phyloP scores from a whole-genome alignment of 1,140 invertebrate genomes.

The Alviniconcha marisindica region DNA sequence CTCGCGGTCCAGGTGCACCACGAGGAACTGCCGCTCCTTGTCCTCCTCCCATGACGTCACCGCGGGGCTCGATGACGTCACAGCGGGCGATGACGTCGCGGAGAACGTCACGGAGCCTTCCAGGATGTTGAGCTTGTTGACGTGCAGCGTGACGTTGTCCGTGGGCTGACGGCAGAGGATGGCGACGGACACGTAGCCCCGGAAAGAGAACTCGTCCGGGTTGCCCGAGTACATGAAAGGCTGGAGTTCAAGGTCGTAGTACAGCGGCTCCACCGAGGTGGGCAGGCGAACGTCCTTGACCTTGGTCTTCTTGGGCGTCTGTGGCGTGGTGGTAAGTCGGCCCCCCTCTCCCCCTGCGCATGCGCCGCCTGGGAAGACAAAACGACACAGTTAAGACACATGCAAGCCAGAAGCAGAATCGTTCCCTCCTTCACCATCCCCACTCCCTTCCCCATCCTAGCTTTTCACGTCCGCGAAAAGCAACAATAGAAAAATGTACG shows the following conservation, averaged over 20 bases:
- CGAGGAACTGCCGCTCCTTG: conserved; percentile 82
- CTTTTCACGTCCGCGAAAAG: too few species aligned
- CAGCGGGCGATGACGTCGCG: conserved; percentile 55
- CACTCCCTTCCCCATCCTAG: too few species aligned
- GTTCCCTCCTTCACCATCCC: too few species aligned
- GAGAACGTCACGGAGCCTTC: conserved; percentile 43
- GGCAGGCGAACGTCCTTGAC: conserved; percentile 64
- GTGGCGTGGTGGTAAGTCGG: neutral
- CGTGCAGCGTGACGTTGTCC: conserved; percentile 83
- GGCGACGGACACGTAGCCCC: conserved; percentile 84
- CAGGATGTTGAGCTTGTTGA: conserved; percentile 65
- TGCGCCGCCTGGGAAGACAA: neutral
- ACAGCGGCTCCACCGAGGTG: conserved; percentile 61
- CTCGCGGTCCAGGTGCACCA: conserved; percentile 78
- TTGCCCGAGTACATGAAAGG: conserved; percentile 67
- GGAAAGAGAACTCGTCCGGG: conserved; percentile 78
- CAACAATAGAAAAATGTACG: too few species aligned
- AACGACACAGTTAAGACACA: too few species aligned
- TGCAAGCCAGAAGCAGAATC: too few species aligned
- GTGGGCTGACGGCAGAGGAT: conserved; percentile 80
- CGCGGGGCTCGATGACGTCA: neutral
- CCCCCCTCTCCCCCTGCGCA: neutral
- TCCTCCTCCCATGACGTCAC: conserved; percentile 71
- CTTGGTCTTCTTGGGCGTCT: neutral
- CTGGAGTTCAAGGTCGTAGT: conserved; percentile 70